Evolutionary conservation across 37 sponge, comb jelly and placozoan genomes (phyloP).

Genomic region (Hormiphora californensis): DNA sequence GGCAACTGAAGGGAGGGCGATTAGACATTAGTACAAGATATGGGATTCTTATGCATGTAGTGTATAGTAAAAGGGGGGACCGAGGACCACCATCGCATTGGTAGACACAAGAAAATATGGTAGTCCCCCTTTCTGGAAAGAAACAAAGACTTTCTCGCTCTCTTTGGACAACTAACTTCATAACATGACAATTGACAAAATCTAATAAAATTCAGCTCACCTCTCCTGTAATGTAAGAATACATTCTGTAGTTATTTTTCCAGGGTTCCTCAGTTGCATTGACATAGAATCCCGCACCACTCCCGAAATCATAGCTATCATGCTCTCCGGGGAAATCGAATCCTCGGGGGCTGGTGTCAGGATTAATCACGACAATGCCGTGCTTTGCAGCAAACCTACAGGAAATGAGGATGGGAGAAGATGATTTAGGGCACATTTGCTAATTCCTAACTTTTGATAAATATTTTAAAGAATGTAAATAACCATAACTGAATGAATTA

Average conservation of each 20-base stretch:
- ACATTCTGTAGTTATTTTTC: slow-evolving; percentile 97
- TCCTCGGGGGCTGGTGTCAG: slow-evolving; percentile 94
- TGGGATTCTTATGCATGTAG: no score
- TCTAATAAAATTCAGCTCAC: background rate
- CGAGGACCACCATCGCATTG: background rate
- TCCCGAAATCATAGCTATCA: slow-evolving; percentile 89
- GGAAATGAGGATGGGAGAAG: background rate
- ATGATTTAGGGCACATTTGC: background rate
- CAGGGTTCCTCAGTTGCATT: slow-evolving; percentile 93
- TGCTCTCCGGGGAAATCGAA: slow-evolving; percentile 94
- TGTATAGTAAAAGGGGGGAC: background rate
- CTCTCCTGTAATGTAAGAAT: slow-evolving; percentile 84
- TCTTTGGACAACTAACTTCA: background rate
- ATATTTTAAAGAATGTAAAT: no score
- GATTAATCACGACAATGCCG: slow-evolving; percentile 77
- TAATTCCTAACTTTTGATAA: no score
- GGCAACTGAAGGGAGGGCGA: no score
- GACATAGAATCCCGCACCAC: slow-evolving; percentile 95
- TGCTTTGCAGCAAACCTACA: slow-evolving; percentile 70
- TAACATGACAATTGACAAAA: background rate
- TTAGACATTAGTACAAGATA: no score
- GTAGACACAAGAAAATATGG: background rate
- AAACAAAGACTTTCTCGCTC: background rate
- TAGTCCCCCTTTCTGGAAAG: background rate
- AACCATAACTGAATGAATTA: no score